phyloP scores from a whole-genome alignment of 1,140 invertebrate species.

The Coenobita brevimanus region DNA sequence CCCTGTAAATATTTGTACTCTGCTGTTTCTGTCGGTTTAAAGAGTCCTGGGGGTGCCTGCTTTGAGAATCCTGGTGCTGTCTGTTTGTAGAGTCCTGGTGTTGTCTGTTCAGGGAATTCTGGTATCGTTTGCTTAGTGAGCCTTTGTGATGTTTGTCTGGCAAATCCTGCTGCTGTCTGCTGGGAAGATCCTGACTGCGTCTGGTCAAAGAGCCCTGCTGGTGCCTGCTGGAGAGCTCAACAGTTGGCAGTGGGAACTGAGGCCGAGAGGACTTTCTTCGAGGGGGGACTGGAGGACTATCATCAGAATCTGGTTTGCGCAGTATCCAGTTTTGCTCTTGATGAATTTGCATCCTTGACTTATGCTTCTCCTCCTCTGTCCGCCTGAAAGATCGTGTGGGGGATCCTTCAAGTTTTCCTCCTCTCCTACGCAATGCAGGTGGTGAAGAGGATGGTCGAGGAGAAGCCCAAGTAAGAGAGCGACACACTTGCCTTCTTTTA shows the following conservation, averaged over 20 bases:
- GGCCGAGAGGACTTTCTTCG: constrained; percentile 19
- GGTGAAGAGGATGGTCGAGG: constrained; percentile 37
- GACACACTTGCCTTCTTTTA: constrained; percentile 39
- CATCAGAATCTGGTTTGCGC: background rate
- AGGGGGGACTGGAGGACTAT: constrained; percentile 13
- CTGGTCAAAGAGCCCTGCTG: background rate
- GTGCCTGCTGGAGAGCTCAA: background rate
- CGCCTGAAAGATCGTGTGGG: background rate
- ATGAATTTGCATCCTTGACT: background rate
- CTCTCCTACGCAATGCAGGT: background rate
- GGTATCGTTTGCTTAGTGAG: too few species aligned
- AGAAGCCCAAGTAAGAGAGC: constrained; percentile 63
- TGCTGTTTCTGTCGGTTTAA: background rate
- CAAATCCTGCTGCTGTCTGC: too few species aligned
- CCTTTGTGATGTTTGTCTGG: too few species aligned
- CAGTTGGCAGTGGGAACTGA: constrained; percentile 15
- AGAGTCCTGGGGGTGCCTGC: background rate
- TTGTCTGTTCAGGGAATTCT: too few species aligned
- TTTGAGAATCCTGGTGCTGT: too few species aligned
- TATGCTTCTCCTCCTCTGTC: background rate
- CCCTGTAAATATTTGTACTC: background rate
- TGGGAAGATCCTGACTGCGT: too few species aligned
- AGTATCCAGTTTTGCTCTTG: background rate
- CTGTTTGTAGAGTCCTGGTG: too few species aligned
- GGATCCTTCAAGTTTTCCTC: background rate